phyloP scores from a whole-genome alignment of 2,888 invertebrate species.

The Prenolepis imparis region DNA sequence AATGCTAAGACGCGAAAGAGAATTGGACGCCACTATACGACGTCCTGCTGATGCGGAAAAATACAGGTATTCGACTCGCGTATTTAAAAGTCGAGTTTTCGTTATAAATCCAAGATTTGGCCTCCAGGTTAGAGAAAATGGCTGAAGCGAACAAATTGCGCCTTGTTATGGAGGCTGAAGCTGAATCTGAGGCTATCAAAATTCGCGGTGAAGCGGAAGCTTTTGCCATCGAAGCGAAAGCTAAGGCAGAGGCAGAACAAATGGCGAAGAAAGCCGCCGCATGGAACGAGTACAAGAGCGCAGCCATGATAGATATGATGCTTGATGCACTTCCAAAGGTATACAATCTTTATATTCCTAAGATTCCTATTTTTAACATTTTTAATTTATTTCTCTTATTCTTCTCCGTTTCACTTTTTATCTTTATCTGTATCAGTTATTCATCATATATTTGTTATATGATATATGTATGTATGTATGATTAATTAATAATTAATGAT shows the following conservation, averaged over 20 bases:
- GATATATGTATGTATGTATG: not conserved
- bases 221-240: slow-evolving; percentile 97
- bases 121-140: slow-evolving; percentile 93
- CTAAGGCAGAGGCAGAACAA: slow-evolving; percentile 98
- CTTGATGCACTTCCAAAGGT: slow-evolving; percentile 98
- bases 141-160: slow-evolving; percentile 97
- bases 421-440: not conserved
- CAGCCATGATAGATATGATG: slow-evolving; percentile 98
- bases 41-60: slow-evolving; percentile 99
- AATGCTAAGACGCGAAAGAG: slow-evolving; percentile 95
- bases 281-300: slow-evolving; percentile 98
- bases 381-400: not conserved
- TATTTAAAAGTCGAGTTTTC: not conserved
- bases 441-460: not conserved
- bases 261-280: slow-evolving; percentile 99
- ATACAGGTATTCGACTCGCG: slow-evolving; percentile 85
- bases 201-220: slow-evolving; percentile 97
- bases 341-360: slow-evolving; percentile 56
- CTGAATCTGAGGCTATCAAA: slow-evolving; percentile 95
- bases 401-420: too few species aligned
- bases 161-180: slow-evolving; percentile 97
- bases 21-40: slow-evolving; percentile 96
- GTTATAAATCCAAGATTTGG: slow-evolving; percentile 12
- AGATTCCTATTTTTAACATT: not conserved
- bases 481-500: not conserved